Base-by-base conservation (phyloP, 1,140 invertebrate genomes). In the Drosophila pachea region DNA sequence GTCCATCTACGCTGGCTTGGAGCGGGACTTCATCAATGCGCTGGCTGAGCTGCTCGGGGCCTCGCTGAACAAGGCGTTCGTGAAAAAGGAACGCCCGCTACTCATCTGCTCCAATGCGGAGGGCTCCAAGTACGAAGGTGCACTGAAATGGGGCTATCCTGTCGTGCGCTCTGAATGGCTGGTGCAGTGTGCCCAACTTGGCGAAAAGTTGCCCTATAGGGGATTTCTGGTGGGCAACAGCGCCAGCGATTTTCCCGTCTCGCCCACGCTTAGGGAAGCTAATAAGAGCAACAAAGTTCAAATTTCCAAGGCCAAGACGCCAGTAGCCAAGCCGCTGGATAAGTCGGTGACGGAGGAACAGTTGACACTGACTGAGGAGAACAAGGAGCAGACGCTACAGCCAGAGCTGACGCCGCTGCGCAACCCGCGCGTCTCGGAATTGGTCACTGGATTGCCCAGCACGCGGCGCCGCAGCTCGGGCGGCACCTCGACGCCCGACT, bases 61-160 rank as follows among this genome's bases (percentile, higher is more conserved):
- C 2, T 12, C 12, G n/a, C 62, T 82, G 0, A 92, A 93, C 73
- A 92, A 93, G 43, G 90, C 90, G 65, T 92, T 93, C 75, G 90
- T 91, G 0, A 89, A 91, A 58, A 91, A 90, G 66, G 88, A 91
- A 16, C 91, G 91, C 31, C 86, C 87, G 4, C 74, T 84, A 36
- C 91, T 98, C 0, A 90, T 97, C 22, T 95, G 95, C 63, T 93
- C 93, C 7, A 89, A 89, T 0, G 89, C 95, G 0, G 90, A 90
- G 64, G 96, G 96, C 0, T 93, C 93, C 50, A 98, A 98, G 87
- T 97, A 96, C 89, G 88, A 90, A 36, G 96, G 95, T 7, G 95
- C 96, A 0, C 88, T 95, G 0, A 95, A 95, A 83, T 98, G 96
- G 97, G 92, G 76, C 43, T 88, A 90, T 64, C 95, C 92, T 1